A percentile compares a stretch with the other conserved stretches of the same genome.
phyloP scores from a whole-genome alignment of 1,140 invertebrate genomes.

The Xylocopa sonorina region DNA sequence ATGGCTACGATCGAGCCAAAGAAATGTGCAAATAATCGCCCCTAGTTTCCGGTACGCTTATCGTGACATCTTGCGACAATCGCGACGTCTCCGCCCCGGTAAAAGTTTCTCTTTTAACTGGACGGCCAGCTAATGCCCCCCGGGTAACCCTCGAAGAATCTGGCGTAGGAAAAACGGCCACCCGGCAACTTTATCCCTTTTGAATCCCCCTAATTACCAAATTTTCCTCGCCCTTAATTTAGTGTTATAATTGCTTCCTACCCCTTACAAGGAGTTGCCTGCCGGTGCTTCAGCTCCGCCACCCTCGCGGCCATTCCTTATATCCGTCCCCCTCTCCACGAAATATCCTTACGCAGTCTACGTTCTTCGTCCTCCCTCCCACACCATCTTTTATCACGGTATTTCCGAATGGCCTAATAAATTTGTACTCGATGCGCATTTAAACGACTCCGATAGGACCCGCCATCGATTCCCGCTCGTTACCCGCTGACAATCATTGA shows the following conservation, averaged over 20 bases:
- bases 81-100: neutral
- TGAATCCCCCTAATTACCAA: constrained; percentile 80
- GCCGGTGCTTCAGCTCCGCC: constrained; percentile 60
- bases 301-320: constrained; percentile 69
- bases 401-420: constrained; percentile 57
- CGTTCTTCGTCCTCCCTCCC: constrained; percentile 26
- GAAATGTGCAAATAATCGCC: too few species aligned
- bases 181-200: constrained; percentile 75
- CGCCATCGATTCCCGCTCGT: constrained; percentile 47
- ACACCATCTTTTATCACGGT: constrained; percentile 60
- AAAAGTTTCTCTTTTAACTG: constrained; percentile 38
- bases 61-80: constrained; percentile 1
- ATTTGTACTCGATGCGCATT: constrained; percentile 59
- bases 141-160: constrained; percentile 58
- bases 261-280: constrained; percentile 67
- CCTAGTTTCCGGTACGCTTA: neutral
- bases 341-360: constrained; percentile 44
- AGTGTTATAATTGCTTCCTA: constrained; percentile 79
- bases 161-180: constrained; percentile 59
- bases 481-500: constrained; percentile 34
- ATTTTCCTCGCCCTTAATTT: constrained; percentile 81
- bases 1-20: too few species aligned
- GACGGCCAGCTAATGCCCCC: neutral
- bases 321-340: constrained; percentile 49
- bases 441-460: constrained; percentile 61